Evolutionary conservation across 2,888 invertebrate genomes (phyloP), one percentile per base, ranked within the genome.

Genomic region (Drosophila nr. perissopoda): DNA sequence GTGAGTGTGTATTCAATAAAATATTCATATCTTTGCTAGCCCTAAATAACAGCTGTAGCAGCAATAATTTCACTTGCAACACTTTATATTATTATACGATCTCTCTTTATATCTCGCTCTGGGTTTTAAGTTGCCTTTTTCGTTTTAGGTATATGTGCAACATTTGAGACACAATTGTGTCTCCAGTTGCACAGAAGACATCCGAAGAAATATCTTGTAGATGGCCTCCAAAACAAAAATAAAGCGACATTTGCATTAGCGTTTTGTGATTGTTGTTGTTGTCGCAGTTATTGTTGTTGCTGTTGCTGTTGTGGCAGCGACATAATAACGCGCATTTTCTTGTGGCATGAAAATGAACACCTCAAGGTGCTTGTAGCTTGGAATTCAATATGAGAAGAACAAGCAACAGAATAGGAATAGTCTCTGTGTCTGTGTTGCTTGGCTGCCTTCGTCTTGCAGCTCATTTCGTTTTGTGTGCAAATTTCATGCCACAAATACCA

Each of bases 401-500:
- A 79, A 76, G 45, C 16, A 2, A 45, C 45, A 45, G 85, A 76
- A 68, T 78, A 38, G 48, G 54, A 68, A 68, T 68, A 29, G 27
- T 40, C n/a, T 38, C 36, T n/a, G 31, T 72, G 56, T 54, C 67
- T 45, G 56, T 36, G 64, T 45, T 53, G 67, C 61, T 51, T 64
- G 60, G 57, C 13, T 54, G 49, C 31, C 27, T 31, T 65, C 54
- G 68, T 62, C 67, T 77, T 75, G 78, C 74, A 74, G 72, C 86
- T 85, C 89, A 83, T 86, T 85, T 86, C 76, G 82, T 84, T 89
- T 89, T 88, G 80, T 80, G 73, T 80, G 82, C 80, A 82, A 82
- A 82, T 82, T 86, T 84, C 76, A 80, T 87, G 86, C 87, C 89
- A 87, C 90, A 89, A 87, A 87, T 87, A 89, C 90, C 90, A 89